These are phyloP conservation scores for Thaumatotibia leucotreta DNA, from an alignment of 1,140 invertebrate species.

Conservation along the genomic window DNA sequence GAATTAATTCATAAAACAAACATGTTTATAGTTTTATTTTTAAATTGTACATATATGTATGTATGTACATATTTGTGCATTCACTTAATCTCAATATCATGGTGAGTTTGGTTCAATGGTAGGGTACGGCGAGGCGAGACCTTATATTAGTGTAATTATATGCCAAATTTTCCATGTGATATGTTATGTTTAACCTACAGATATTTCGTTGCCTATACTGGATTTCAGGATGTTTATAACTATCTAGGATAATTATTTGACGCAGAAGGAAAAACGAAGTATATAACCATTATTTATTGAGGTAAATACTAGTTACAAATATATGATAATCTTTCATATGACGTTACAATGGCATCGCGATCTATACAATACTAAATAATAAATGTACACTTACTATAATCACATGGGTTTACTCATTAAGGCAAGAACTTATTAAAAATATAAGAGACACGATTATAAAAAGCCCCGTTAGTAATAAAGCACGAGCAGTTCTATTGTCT, in stretches of 20 bases:
- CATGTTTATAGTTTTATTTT: too few relatives aligned
- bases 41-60: too few relatives aligned
- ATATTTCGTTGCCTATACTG: too few relatives aligned
- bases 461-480: background rate
- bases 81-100: too few relatives aligned
- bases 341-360: slow-evolving; percentile 48
- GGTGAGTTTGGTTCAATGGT: too few relatives aligned
- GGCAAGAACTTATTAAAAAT: slow-evolving; percentile 38
- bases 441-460: background rate
- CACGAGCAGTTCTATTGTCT: background rate
- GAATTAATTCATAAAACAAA: background rate
- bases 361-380: slow-evolving; percentile 40
- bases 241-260: too few relatives aligned
- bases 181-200: too few relatives aligned
- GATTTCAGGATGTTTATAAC: too few relatives aligned
- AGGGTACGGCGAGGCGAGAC: too few relatives aligned
- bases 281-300: slow-evolving; percentile 35
- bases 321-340: slow-evolving; percentile 34
- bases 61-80: too few relatives aligned
- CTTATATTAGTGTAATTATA: too few relatives aligned
- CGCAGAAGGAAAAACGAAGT: slow-evolving; percentile 24
- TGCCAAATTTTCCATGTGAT: too few relatives aligned
- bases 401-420: slow-evolving; percentile 31
- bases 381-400: slow-evolving; percentile 43
- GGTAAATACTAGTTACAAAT: slow-evolving; percentile 55